phyloP scores from a whole-genome alignment of 1,140 invertebrate genomes.

The Halesus radiatus region DNA sequence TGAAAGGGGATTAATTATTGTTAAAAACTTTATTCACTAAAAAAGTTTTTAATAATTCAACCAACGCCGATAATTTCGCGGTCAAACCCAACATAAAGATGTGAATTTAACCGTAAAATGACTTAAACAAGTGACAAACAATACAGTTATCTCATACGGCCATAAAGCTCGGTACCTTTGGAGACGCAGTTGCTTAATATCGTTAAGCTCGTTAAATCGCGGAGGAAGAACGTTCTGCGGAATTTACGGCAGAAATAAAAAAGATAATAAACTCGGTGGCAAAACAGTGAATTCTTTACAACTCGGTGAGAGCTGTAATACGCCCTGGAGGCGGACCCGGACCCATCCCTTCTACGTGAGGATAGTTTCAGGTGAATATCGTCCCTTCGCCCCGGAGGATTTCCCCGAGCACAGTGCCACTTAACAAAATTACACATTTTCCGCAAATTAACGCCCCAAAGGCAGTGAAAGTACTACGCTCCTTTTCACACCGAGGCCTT shows the following conservation, averaged over 20 bases:
- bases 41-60: too few species aligned
- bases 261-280: constrained; percentile 13
- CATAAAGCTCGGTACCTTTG: constrained; percentile 6
- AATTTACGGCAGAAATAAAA: constrained; percentile 38
- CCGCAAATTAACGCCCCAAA: constrained; percentile 5
- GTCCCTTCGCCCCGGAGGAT: not conserved
- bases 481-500: constrained; percentile 6
- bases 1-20: too few species aligned
- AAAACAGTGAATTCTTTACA: not conserved
- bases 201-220: constrained; percentile 37
- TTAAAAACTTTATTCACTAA: too few species aligned
- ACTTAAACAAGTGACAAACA: constrained; percentile 16
- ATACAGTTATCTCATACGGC: not conserved
- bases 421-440: constrained; percentile 28
- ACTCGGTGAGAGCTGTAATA: constrained; percentile 22
- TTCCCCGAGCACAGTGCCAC: not conserved
- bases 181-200: constrained; percentile 38
- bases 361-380: constrained; percentile 5
- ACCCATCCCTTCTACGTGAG: not conserved
- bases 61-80: too few species aligned
- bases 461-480: not conserved
- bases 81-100: too few species aligned
- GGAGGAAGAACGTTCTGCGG: constrained; percentile 19
- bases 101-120: constrained; percentile 1
- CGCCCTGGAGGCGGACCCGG: not conserved